Conservation (phyloP, 2,113 vertebrate species). For the Lepus timidus region DNA sequence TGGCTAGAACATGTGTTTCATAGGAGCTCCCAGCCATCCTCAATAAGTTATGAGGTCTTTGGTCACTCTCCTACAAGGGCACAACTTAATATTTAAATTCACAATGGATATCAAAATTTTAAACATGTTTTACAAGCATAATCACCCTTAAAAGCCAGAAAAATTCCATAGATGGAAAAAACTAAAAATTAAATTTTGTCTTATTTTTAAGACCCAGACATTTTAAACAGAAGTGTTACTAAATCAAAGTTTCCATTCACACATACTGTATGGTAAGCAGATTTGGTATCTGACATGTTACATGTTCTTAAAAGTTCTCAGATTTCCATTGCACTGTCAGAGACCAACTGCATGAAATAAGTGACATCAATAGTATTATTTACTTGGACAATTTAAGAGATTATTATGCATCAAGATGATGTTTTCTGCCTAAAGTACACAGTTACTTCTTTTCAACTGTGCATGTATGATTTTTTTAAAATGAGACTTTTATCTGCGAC, state of each 20-base stretch:
- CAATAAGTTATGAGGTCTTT: background rate
- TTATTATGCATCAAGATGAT: constrained; percentile 48
- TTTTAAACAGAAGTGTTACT: constrained; percentile 50
- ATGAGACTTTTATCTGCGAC: constrained; percentile 24
- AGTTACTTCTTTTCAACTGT: constrained; percentile 15
- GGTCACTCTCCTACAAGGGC: background rate
- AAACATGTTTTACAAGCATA: constrained; percentile 7
- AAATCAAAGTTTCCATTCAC: constrained; percentile 20
- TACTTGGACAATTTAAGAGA: background rate
- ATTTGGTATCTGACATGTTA: background rate
- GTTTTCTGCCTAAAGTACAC: background rate
- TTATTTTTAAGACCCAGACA: constrained; percentile 34
- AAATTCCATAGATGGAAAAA: background rate
- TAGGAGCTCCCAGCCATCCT: background rate
- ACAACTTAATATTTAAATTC: constrained; percentile 26
- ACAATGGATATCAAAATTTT: constrained; percentile 6
- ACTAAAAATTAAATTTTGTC: background rate
- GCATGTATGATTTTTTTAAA: constrained; percentile 12
- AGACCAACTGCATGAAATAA: background rate
- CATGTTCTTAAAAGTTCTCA: constrained; percentile 13
- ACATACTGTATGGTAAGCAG: background rate
- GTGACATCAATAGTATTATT: background rate
- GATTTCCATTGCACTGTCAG: background rate
- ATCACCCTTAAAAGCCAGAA: constrained; percentile 23
- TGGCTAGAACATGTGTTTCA: background rate